A percentile compares a stretch with the other conserved stretches of the same genome.
These are phyloP conservation scores for Intellagama lesueurii DNA, from an alignment of 2,797 vertebrate genomes.

Conservation along the genomic window DNA sequence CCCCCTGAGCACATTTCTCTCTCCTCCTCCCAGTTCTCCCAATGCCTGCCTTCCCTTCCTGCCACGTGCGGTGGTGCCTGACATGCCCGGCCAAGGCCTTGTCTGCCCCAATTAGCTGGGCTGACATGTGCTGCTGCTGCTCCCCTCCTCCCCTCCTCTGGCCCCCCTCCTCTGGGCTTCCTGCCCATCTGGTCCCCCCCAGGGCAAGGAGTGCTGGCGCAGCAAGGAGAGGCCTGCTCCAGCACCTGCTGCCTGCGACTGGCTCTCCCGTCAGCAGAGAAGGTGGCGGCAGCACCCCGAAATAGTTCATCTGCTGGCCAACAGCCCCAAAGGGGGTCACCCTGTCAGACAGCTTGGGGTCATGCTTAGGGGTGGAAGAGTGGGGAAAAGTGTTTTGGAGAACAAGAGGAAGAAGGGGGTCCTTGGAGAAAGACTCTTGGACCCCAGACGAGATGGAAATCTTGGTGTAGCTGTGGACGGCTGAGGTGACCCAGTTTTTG, in stretches of 20 bases:
- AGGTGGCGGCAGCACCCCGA: not conserved
- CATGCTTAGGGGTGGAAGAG: not conserved
- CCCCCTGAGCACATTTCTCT: not conserved
- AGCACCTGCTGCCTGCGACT: constrained; percentile 15
- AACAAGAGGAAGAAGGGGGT: too few relatives aligned
- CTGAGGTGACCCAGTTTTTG: not conserved
- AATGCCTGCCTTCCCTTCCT: not conserved
- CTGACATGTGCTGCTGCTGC: not conserved
- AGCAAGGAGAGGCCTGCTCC: not conserved
- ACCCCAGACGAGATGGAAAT: not conserved
- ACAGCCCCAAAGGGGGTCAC: not conserved
- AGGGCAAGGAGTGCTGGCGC: not conserved
- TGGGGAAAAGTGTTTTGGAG: too few relatives aligned
- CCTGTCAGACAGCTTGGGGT: not conserved
- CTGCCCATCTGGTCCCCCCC: constrained; percentile 1
- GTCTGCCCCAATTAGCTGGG: constrained; percentile 4
- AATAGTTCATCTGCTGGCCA: not conserved
- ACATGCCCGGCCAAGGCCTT: not conserved
- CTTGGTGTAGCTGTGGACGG: not conserved
- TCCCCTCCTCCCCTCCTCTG: not conserved
- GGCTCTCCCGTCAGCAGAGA: not conserved
- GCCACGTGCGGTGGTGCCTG: not conserved
- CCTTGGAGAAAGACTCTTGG: not conserved
- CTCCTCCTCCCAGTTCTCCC: not conserved
- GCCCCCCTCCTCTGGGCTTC: not conserved